Evolutionary conservation across 1,140 invertebrate genomes (phyloP).

Genomic region (Zaprionus davidi): DNA sequence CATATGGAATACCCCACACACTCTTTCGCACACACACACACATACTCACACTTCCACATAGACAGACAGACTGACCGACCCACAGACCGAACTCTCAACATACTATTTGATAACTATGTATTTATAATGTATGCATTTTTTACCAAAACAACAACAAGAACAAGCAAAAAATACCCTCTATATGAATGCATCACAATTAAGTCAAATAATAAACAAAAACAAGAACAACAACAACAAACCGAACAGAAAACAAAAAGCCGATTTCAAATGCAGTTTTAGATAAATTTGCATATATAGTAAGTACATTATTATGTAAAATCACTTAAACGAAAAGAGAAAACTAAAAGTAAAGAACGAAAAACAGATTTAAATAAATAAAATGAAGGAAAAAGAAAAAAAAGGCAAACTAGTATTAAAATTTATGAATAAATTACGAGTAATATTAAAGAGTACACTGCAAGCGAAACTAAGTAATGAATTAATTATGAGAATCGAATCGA

Average conservation of each 20-base stretch:
- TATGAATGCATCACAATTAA: conserved; percentile 5
- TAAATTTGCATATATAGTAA: conserved; percentile 68
- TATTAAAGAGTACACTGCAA: conserved; percentile 52
- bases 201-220: conserved; percentile 17
- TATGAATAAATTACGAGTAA: conserved; percentile 79
- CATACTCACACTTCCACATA: conserved; percentile 37
- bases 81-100: conserved; percentile 35
- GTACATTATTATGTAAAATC: conserved; percentile 82
- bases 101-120: conserved; percentile 83
- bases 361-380: conserved; percentile 16
- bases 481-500: conserved; percentile 39
- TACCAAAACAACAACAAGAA: conserved; percentile 55
- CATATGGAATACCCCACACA: conserved; percentile 36
- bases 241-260: conserved; percentile 34
- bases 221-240: conserved; percentile 33
- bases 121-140: conserved; percentile 83
- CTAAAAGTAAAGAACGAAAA: conserved; percentile 27
- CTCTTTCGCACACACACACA: conserved; percentile 31
- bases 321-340: conserved; percentile 55
- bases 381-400: conserved; percentile 38
- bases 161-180: conserved; percentile 25
- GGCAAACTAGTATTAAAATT: conserved; percentile 73
- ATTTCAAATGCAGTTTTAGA: conserved; percentile 70
- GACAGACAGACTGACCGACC: conserved; percentile 19
- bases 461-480: conserved; percentile 37